Conservation (phyloP, 1,140 invertebrate species). For the Episyrphus balteatus region DNA sequence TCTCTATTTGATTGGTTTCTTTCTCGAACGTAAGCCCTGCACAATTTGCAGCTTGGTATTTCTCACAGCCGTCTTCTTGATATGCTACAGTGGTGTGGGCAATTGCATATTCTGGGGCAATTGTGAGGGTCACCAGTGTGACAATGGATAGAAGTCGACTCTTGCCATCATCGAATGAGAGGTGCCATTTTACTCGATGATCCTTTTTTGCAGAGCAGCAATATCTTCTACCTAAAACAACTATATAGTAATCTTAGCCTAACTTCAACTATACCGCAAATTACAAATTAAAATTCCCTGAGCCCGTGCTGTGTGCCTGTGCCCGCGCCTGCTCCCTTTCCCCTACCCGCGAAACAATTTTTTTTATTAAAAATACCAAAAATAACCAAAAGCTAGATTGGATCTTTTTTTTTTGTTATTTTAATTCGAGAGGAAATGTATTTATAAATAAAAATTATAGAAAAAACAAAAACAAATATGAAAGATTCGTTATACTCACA, state of each 20-base stretch:
- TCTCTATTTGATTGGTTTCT: slow-evolving; percentile 85
- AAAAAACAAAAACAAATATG: too few species aligned
- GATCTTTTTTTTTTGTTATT: too few species aligned
- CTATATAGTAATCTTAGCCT: too few species aligned
- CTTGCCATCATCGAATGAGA: not conserved
- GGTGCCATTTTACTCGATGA: not conserved
- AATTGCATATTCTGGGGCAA: slow-evolving; percentile 88
- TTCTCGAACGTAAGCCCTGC: slow-evolving; percentile 91
- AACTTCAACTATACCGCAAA: too few species aligned
- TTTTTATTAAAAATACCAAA: too few species aligned
- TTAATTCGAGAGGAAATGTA: too few species aligned
- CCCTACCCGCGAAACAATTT: too few species aligned
- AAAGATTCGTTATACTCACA: too few species aligned
- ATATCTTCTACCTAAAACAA: too few species aligned
- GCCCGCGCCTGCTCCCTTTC: not conserved
- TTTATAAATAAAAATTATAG: too few species aligned
- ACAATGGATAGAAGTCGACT: slow-evolving; percentile 41
- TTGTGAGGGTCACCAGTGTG: slow-evolving; percentile 63
- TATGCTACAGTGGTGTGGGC: slow-evolving; percentile 91
- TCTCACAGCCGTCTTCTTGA: slow-evolving; percentile 78
- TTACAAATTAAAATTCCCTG: not conserved
- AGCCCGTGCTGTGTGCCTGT: not conserved
- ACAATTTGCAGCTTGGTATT: slow-evolving; percentile 93
- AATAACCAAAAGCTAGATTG: too few species aligned
- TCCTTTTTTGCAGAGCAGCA: not conserved